A percentile compares a stretch with the other conserved stretches of the same genome.
These are phyloP conservation scores for Drosophila meridiana DNA, from an alignment of 2,888 invertebrate species.

Conservation along the genomic window DNA sequence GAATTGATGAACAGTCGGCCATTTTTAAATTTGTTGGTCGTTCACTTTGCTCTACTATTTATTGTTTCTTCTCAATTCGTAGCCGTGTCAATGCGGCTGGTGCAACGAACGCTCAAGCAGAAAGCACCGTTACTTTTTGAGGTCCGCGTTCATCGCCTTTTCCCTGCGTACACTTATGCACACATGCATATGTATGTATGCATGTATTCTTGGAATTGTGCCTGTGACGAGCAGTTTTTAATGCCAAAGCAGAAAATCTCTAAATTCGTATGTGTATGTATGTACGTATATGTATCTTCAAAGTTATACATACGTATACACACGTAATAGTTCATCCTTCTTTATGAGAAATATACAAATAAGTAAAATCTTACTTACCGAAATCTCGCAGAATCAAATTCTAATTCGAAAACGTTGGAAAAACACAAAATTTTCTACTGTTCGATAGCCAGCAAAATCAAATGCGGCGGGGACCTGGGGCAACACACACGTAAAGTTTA, in stretches of 20 bases:
- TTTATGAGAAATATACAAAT: not conserved
- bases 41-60: slow-evolving; percentile 46
- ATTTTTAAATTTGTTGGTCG: slow-evolving; percentile 53
- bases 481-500: slow-evolving; percentile 38
- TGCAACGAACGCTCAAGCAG: slow-evolving; percentile 53
- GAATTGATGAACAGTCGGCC: slow-evolving; percentile 30
- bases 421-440: slow-evolving; percentile 22
- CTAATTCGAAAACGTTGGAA: slow-evolving; percentile 16
- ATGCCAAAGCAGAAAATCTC: slow-evolving; percentile 1
- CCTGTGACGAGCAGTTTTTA: not conserved
- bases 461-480: slow-evolving; percentile 18
- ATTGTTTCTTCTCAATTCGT: slow-evolving; percentile 15
- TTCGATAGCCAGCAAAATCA: slow-evolving; percentile 18
- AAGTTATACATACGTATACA: not conserved
- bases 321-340: not conserved
- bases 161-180: not conserved
- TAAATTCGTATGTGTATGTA: not conserved
- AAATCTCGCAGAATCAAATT: slow-evolving; percentile 4
- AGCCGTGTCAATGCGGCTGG: slow-evolving; percentile 18
- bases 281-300: slow-evolving; percentile 3
- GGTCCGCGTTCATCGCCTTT: slow-evolving; percentile 1
- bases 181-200: not conserved
- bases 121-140: slow-evolving; percentile 48
- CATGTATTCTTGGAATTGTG: not conserved
- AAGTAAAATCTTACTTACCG: slow-evolving; percentile 7